These are phyloP conservation scores for Cabera pusaria DNA, from an alignment of 2,888 invertebrate genomes.

Conservation along the genomic window DNA sequence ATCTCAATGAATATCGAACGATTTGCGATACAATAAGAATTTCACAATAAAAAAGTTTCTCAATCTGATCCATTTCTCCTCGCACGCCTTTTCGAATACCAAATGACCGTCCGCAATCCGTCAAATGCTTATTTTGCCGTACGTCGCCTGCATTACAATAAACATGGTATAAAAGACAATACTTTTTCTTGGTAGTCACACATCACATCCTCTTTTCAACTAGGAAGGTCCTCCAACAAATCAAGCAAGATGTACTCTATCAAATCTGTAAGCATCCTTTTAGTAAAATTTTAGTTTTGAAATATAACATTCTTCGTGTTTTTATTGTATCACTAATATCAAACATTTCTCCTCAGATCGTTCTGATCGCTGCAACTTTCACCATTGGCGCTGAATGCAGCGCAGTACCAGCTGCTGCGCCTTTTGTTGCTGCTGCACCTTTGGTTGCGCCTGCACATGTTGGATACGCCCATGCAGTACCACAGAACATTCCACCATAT, in stretches of 20 bases:
- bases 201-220: conserved; percentile 66
- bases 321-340: no score
- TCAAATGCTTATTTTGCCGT: conserved; percentile 67
- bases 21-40: no score
- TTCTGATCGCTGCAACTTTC: conserved; percentile 67
- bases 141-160: conserved; percentile 75
- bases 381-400: conserved; percentile 63
- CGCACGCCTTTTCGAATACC: conserved; percentile 69
- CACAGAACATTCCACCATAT: conserved; percentile 85
- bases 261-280: conserved; percentile 68
- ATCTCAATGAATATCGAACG: no score
- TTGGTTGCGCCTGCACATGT: conserved; percentile 77
- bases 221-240: conserved; percentile 70
- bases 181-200: conserved; percentile 63
- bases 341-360: conserved; percentile 68
- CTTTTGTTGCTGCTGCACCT: no score
- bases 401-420: conserved; percentile 48
- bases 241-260: conserved; percentile 76
- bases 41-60: no score
- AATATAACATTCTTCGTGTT: no score
- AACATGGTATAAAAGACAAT: conserved; percentile 70
- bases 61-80: conserved; percentile 78
- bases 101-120: conserved; percentile 69
- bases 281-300: no score
- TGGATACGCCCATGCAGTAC: conserved; percentile 83